Percentiles rank a stretch among this genome's conserved stretches.
Evolutionary conservation across 2,888 invertebrate genomes (phyloP).

Genomic region (Nasonia oneida): DNA sequence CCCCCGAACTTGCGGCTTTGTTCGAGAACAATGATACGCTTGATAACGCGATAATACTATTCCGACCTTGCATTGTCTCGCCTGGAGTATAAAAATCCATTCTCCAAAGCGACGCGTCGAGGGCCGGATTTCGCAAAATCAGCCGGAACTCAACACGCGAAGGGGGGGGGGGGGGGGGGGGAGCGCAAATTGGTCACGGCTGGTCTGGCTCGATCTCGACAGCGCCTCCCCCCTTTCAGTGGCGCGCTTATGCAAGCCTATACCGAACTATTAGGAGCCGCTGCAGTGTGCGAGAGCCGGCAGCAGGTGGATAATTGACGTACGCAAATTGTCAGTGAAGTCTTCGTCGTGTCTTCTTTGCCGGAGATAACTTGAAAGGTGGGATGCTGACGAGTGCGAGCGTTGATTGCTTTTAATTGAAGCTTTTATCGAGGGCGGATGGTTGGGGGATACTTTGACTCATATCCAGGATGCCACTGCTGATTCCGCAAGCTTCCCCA

Average conservation of each 20-base stretch:
- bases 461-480: background rate
- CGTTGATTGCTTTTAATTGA: conserved; percentile 46
- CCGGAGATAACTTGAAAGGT: background rate
- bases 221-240: conserved; percentile 62
- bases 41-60: no score
- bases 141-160: background rate
- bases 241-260: conserved; percentile 69
- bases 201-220: conserved; percentile 74
- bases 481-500: no score
- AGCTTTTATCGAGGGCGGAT: background rate
- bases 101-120: background rate
- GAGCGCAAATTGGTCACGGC: conserved; percentile 78
- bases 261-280: conserved; percentile 74
- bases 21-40: no score
- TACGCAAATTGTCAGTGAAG: conserved; percentile 62
- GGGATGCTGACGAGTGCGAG: background rate
- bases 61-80: background rate
- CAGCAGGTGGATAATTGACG: conserved; percentile 67
- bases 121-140: background rate
- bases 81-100: background rate
- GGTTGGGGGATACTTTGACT: background rate
- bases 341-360: conserved; percentile 20
- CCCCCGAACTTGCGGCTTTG: no score
- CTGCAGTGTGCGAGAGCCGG: conserved; percentile 65
- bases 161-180: conserved; percentile 56